Conservation (phyloP, 23 tunicate genomes). For the Ascidia mentula region DNA sequence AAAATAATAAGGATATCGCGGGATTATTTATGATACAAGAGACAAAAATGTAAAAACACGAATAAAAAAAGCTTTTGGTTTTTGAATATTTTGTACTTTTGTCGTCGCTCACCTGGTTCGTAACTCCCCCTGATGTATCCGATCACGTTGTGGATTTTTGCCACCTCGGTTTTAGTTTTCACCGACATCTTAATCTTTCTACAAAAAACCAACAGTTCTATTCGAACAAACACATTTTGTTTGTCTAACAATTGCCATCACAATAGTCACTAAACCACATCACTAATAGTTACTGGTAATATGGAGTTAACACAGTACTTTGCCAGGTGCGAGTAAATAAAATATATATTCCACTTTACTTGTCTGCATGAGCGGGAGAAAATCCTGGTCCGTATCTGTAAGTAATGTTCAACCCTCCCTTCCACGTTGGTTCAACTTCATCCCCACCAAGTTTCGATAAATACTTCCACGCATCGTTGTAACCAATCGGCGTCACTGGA, state of each 20-base stretch:
- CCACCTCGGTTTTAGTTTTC: background rate
- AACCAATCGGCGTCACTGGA: conserved; percentile 59
- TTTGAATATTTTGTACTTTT: no score
- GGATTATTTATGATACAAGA: no score
- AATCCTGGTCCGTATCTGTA: conserved; percentile 49
- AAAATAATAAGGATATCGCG: no score
- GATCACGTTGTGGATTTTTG: conserved; percentile 30
- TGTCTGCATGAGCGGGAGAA: conserved; percentile 13
- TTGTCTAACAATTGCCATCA: no score
- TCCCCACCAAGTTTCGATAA: conserved; percentile 31
- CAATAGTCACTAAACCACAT: no score
- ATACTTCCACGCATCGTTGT: conserved; percentile 45
- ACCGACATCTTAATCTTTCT: background rate
- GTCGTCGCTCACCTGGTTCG: conserved; percentile 24
- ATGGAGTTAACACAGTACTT: no score
- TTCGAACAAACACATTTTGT: no score
- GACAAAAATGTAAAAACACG: no score
- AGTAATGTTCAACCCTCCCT: conserved; percentile 34
- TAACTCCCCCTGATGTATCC: conserved; percentile 16
- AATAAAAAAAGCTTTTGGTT: no score
- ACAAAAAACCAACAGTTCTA: background rate
- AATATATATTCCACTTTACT: no score
- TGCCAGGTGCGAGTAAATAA: no score
- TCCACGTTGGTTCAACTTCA: conserved; percentile 30
- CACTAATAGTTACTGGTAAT: no score